Evolutionary conservation across 2,888 invertebrate genomes (phyloP), one percentile per base, ranked within the genome.

Genomic region (Tipula vernalis): DNA sequence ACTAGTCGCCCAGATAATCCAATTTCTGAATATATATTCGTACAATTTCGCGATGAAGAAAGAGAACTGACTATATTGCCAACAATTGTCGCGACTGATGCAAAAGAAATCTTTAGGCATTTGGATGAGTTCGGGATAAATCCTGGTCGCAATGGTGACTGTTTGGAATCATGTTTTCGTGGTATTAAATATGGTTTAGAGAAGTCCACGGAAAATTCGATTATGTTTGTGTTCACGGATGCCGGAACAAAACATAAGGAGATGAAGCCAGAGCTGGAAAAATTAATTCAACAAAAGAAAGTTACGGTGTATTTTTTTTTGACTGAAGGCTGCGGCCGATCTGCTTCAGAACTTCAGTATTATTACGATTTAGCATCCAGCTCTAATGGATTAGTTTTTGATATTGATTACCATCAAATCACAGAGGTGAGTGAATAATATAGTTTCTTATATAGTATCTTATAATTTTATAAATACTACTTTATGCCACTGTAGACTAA

Each of bases 1-100:
- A 90, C 95, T 88, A 92, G 94, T 44, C 89, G 90, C 6, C 92
- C 94, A 86, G 93, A 94, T 88, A 93, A 94, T 88, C 93, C 95
- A 36, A 94, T 96, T 87, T 93, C 93, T 87, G 94, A 96, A 90
- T 96, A 95, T 91, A 94, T 96, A 86, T 93, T 96, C 87, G 95
- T 96, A 57, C 95, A 95, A 0, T 96, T 95, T 90, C 94, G 95
- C 90, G 96, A 96, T 91, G 83, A 83, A 28, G 83, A 83, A 28
- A 10, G 18, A n/a, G 47, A 47, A 13, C 6, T 3, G 39, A 6
- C 6, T 39, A 39, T 39, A 39, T 39, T 39, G 3, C 83, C 83
- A 10, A 5, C 83, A 8, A 83, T 83, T 18, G 12, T 28, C 10
- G 36, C 6, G 18, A 83, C 18, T 1, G 83, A 83, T 83, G 36